Evolutionary conservation across 1,140 invertebrate species (phyloP).

Genomic region (Adelges cooleyi): DNA sequence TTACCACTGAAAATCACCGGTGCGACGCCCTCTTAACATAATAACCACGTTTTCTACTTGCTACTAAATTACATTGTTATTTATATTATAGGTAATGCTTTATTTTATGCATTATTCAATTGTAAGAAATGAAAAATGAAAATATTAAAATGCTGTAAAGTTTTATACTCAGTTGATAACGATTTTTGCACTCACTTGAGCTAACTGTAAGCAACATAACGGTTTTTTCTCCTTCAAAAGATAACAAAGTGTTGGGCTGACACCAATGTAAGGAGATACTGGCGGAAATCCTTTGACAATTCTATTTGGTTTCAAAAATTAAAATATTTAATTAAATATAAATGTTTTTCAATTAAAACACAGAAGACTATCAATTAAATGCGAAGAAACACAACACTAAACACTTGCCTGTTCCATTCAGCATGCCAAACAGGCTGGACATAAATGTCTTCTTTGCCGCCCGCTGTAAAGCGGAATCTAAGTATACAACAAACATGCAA

Average conservation of each 20-base stretch:
- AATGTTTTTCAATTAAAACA: too few relatives aligned
- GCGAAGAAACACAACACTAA: background rate
- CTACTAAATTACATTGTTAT: too few relatives aligned
- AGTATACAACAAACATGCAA: conserved; percentile 29
- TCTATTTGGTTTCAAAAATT: conserved; percentile 45
- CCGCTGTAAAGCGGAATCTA: conserved; percentile 33
- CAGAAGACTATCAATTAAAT: too few relatives aligned
- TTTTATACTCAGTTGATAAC: background rate
- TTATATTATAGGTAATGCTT: too few relatives aligned
- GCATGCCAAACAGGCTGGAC: conserved; percentile 47
- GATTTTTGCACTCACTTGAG: conserved; percentile 52
- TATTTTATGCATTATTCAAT: too few relatives aligned
- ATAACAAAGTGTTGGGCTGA: conserved; percentile 91
- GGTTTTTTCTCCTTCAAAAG: conserved; percentile 91
- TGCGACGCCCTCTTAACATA: too few relatives aligned
- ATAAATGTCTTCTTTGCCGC: conserved; percentile 31
- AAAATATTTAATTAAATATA: background rate
- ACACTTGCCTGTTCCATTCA: conserved; percentile 50
- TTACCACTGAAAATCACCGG: too few relatives aligned
- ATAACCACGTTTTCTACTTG: too few relatives aligned
- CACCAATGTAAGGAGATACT: conserved; percentile 93
- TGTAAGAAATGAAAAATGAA: background rate
- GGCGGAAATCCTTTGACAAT: conserved; percentile 95
- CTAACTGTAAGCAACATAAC: conserved; percentile 87
- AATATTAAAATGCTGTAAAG: background rate